Evolutionary conservation across 53 echinoderm and acorn worm genomes (phyloP).

Genomic region (Henricia sp.): DNA sequence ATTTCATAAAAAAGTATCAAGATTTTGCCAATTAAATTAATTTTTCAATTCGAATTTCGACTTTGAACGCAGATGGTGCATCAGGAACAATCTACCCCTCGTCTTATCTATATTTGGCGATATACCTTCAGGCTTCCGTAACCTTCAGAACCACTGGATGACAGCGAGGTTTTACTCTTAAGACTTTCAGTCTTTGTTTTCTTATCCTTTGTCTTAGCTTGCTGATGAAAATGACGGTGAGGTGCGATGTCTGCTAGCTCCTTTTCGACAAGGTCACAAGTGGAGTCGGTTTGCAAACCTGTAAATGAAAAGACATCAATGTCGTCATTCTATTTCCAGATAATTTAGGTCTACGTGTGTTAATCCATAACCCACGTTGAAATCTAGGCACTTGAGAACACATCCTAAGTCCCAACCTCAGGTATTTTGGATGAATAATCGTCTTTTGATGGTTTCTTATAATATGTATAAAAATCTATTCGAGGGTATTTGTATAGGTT

Average conservation of each 20-base stretch:
- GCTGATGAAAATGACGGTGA: neutral
- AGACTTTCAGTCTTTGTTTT: neutral
- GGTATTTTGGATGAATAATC: too few relatives aligned
- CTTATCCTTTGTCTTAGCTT: neutral
- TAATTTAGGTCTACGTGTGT: neutral
- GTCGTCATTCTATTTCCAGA: neutral
- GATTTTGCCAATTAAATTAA: too few relatives aligned
- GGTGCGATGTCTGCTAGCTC: constrained; percentile 16
- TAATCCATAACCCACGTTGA: neutral
- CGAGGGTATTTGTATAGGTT: too few relatives aligned
- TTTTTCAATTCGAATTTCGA: too few relatives aligned
- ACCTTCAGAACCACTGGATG: constrained; percentile 24
- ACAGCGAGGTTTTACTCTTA: neutral
- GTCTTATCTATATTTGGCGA: too few relatives aligned
- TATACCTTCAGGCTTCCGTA: constrained; percentile 16
- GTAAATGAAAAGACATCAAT: neutral
- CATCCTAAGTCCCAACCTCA: too few relatives aligned
- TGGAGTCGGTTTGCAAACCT: neutral
- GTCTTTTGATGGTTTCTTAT: too few relatives aligned
- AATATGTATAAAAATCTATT: too few relatives aligned
- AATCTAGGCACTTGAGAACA: too few relatives aligned
- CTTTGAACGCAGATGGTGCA: too few relatives aligned
- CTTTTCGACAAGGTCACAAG: neutral
- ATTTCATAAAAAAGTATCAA: too few relatives aligned
- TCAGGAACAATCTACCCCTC: too few relatives aligned